Base-by-base conservation (phyloP, 2,113 vertebrate genomes). In the Passer montanus region DNA sequence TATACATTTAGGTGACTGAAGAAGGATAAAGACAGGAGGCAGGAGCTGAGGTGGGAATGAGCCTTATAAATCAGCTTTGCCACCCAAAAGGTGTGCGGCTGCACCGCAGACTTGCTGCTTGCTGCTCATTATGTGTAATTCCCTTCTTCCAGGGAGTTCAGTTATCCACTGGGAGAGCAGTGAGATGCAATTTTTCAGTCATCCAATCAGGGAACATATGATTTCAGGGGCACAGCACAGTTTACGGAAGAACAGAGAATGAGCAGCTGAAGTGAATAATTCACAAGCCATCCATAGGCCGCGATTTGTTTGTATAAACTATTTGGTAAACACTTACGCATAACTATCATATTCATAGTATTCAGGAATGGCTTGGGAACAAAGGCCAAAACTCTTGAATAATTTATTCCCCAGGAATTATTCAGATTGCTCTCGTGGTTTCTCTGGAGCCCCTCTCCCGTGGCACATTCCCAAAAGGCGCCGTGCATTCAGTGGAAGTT, bases 341-440 rank as follows among this genome's bases (percentile, higher is more conserved):
- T 26, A 93, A 22, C 84, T 80, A 47, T 58, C 59, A 30, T 63
- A 80, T 94, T 94, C 82, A 86, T 33, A 67, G 85, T 33, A 52
- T 93, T 97, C 84, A 83, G 84, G 43, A 91, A 59, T 0, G 2
- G 67, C 76, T 93, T 80, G 56, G 68, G 85, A 95, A 88, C 59
- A 93, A 95, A 91, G 52, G 68, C 55, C 78, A 86, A 74, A 30
- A 27, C 63, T 88, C 47, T 41, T 95, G 87, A 91, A 95, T 95
- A 88, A 96, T 90, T 95, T 90, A 96, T 88, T 86, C 52, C 52
- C 78, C 37, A 56, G 59, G 59, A 96, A 90, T 88, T 86, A 93
- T 80, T 94, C 78, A 91, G 62, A 82, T 49, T 0, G 0, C 37
- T 91, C 37, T 53, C 0, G 0, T 92, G 47, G 75, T 75, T 68